Conservation (phyloP, 2,797 vertebrate genomes). For the Xiphophorus birchmanni region DNA sequence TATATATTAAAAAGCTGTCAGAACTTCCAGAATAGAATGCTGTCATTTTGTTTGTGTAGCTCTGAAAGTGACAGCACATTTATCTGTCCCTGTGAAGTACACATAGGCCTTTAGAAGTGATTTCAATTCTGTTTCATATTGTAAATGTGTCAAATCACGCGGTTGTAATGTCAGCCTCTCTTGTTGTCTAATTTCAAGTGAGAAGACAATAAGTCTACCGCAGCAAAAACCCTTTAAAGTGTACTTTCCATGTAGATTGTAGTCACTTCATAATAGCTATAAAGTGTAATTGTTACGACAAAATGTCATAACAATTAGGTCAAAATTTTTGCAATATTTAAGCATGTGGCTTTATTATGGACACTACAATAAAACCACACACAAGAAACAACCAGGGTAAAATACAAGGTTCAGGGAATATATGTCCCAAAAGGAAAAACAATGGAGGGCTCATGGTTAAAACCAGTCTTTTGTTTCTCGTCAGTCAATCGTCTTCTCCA, state of each 20-base stretch:
- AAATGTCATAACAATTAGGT: neutral
- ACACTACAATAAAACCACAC: neutral
- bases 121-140: neutral
- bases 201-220: neutral
- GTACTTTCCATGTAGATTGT: neutral
- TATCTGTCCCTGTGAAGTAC: neutral
- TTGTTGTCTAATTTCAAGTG: neutral
- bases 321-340: neutral
- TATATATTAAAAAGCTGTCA: neutral
- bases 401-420: neutral
- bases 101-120: neutral
- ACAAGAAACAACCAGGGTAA: neutral
- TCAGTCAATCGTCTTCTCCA: conserved; percentile 53
- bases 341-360: neutral
- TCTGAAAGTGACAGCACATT: neutral
- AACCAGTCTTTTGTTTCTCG: conserved; percentile 30
- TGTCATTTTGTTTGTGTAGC: neutral
- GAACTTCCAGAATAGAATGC: neutral
- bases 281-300: neutral
- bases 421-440: too few relatives aligned
- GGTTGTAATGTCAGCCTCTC: neutral
- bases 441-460: neutral
- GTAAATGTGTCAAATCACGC: neutral
- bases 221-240: neutral
- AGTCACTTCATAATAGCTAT: neutral